Conservation (phyloP, 2,113 vertebrate genomes). For the Coptodon rendalli region DNA sequence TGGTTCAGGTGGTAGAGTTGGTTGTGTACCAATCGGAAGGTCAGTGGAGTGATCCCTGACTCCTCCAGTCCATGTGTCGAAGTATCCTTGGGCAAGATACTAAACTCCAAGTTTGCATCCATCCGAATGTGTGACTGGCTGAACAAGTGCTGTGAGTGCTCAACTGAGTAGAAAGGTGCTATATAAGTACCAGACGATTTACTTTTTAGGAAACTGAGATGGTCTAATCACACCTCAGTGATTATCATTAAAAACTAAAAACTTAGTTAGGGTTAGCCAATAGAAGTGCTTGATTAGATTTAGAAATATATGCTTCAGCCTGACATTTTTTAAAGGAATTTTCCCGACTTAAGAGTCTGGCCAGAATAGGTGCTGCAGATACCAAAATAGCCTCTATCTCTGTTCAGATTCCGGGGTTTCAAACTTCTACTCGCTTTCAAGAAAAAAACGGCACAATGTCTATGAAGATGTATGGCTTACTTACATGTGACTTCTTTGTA, state of each 20-base stretch:
- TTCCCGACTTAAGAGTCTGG: background rate
- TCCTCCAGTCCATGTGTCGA: background rate
- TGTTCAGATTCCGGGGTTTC: background rate
- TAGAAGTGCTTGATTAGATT: background rate
- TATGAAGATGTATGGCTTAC: background rate
- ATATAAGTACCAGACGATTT: background rate
- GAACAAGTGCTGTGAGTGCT: background rate
- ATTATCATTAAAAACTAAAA: background rate
- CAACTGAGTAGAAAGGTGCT: background rate
- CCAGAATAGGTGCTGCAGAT: background rate
- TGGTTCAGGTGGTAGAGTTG: background rate
- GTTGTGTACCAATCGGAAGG: background rate
- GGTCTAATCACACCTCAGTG: background rate
- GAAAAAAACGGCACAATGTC: background rate
- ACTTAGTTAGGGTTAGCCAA: background rate
- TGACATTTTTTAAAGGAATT: background rate
- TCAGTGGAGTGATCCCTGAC: background rate
- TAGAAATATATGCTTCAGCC: background rate
- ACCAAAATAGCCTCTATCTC: accelerated
- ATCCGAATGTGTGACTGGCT: background rate
- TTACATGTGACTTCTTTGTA: background rate
- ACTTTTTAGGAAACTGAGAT: background rate
- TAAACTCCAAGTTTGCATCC: background rate
- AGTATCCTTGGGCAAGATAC: background rate
- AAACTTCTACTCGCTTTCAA: background rate